Base-by-base conservation (phyloP, 92 coral and sea anemone genomes). In the Siderastrea radians region DNA sequence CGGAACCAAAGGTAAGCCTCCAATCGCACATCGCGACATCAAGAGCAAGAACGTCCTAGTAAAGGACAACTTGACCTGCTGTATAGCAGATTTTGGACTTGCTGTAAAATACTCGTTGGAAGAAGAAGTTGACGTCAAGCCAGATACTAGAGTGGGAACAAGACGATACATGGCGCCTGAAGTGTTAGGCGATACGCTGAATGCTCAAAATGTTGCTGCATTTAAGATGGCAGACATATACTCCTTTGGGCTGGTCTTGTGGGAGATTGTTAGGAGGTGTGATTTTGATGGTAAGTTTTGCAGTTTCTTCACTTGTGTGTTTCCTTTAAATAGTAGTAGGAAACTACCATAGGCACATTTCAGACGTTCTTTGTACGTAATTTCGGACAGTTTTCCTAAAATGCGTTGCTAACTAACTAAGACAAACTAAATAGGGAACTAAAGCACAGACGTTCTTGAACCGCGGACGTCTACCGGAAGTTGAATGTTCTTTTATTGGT, bases 101-200 rank as follows among this genome's bases (percentile, higher is more conserved):
- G 94, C 96, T 16, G 95, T 94, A 47, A 94, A 91, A 65, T 89
- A 88, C 68, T 53, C 89, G 47, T 91, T 90, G 13, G 91, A 89
- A 46, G 89, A 91, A 58, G 90, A 87, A 14, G 74, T 91, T 59
- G 96, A 91, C 62, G 71, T 86, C 11, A 89, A 89, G 66, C 17
- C 64, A 1, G 93, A 89, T 84, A 80, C 75, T 4, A 68, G 93
- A 65, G 95, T 94, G 50, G 96, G 96, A 45, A 94, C 96, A 0
- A 89, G 85, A 78, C 72, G 94, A 60, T 96, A 96, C 80, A 96
- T 96, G 99, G 93, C 96, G 16, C 99, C 99, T 43, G 99, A 96
- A 77, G 93, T 96, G 50, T 89, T 96, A 13, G 90, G 82, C 58
- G 86, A 92, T 50, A 86, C 96, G 1, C 72, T 96, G 91, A 90